These are phyloP conservation scores for Thoracochromis brauschi DNA, from an alignment of 2,113 vertebrate species.

Conservation along the genomic window DNA sequence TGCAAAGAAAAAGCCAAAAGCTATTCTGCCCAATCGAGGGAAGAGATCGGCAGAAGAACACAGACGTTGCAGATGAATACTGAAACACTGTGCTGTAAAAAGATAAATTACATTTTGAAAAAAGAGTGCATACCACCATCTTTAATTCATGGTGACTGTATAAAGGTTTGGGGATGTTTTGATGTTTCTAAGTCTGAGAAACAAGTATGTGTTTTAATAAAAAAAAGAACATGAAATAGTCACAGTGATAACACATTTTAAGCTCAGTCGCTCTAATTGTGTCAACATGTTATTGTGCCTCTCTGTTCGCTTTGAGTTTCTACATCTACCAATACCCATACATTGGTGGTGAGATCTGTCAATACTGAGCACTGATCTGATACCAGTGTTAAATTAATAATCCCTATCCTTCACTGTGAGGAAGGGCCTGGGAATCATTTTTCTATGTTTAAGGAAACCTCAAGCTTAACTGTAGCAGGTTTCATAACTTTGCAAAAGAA, in stretches of 20 bases:
- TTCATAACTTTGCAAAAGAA: not conserved
- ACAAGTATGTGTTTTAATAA: not conserved
- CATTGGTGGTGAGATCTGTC: not conserved
- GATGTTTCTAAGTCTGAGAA: not conserved
- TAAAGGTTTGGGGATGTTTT: not conserved
- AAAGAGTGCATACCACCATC: not conserved
- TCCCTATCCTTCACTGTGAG: not conserved
- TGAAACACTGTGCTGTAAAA: not conserved
- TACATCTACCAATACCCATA: not conserved
- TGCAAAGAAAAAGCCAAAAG: not conserved
- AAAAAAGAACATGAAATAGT: not conserved
- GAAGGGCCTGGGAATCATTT: not conserved
- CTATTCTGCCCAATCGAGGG: not conserved
- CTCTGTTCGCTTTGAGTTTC: not conserved
- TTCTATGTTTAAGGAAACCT: not conserved
- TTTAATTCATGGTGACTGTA: not conserved
- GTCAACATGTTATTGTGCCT: not conserved
- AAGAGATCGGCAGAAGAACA: not conserved
- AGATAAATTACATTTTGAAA: not conserved
- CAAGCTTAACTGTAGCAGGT: not conserved
- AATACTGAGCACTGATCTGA: not conserved
- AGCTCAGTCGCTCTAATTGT: not conserved
- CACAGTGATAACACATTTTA: not conserved
- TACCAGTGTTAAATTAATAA: not conserved
- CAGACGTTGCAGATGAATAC: not conserved